phyloP scores from a whole-genome alignment of 1,140 invertebrate genomes.

The Eriocheir sinensis region DNA sequence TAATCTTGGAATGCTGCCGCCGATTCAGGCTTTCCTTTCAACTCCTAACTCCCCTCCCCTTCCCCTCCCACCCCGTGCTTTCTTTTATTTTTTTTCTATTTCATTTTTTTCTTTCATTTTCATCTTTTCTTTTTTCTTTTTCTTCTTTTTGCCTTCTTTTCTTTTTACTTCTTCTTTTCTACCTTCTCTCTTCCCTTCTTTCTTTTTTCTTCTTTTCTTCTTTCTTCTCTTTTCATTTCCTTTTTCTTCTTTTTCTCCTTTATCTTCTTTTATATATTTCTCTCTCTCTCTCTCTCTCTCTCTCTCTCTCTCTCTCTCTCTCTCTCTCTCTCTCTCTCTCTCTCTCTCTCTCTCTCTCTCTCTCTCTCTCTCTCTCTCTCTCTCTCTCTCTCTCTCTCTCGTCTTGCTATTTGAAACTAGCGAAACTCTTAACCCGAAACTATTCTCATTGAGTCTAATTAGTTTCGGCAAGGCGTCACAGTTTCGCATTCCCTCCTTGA shows the following conservation, averaged over 20 bases:
- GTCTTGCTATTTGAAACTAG: too few species aligned
- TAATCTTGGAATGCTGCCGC: background rate
- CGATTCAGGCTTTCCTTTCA: background rate
- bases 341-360: too few species aligned
- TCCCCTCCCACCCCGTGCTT: too few species aligned
- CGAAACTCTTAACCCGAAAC: background rate
- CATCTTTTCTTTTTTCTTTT: background rate
- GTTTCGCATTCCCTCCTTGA: background rate
- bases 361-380: too few species aligned
- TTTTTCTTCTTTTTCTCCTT: background rate
- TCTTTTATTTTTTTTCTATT: background rate
- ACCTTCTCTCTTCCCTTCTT: background rate
- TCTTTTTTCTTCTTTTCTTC: background rate
- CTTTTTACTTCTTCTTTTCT: background rate
- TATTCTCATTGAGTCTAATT: background rate
- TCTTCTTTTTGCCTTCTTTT: background rate
- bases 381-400: too few species aligned
- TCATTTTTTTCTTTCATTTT: too few species aligned
- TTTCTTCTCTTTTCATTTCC: background rate
- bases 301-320: too few species aligned
- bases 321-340: too few species aligned
- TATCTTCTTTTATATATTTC: background rate
- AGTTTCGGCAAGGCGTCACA: background rate
- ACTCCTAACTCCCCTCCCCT: background rate
- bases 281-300: constrained; percentile 3